Percentiles rank a stretch among this genome's conserved stretches.
These are phyloP conservation scores for Deilephila elpenor DNA, from an alignment of 2,888 invertebrate species.

Conservation along the genomic window DNA sequence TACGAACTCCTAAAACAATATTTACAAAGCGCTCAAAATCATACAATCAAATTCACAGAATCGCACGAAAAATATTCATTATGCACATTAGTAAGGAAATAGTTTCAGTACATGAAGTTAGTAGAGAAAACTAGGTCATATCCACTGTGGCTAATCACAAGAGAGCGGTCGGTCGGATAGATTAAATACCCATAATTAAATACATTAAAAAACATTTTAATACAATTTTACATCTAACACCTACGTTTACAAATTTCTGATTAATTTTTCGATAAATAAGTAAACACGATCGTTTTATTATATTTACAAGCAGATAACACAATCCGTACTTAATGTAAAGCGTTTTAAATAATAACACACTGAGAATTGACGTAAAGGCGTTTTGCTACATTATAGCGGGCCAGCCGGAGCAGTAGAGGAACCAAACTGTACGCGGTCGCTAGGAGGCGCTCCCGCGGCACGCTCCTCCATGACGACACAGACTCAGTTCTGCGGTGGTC, in stretches of 20 bases:
- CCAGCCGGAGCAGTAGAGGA: slow-evolving; percentile 63
- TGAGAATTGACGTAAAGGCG: slow-evolving; percentile 84
- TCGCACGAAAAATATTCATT: slow-evolving; percentile 59
- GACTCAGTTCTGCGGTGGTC: slow-evolving; percentile 75
- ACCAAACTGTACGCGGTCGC: slow-evolving; percentile 34
- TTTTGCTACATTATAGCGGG: slow-evolving; percentile 78
- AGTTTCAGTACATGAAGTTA: slow-evolving; percentile 63
- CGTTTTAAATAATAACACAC: slow-evolving; percentile 84
- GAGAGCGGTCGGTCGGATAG: slow-evolving; percentile 81
- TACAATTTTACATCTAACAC: slow-evolving; percentile 83
- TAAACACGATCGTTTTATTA: slow-evolving; percentile 78
- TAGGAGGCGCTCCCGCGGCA: slow-evolving; percentile 37
- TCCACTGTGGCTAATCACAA: slow-evolving; percentile 75
- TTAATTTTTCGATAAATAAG: slow-evolving; percentile 83
- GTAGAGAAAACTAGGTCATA: slow-evolving; percentile 69
- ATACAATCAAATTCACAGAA: slow-evolving; percentile 73
- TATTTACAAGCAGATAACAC: slow-evolving; percentile 84
- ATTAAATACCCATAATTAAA: slow-evolving; percentile 82
- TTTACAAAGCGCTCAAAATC: slow-evolving; percentile 80
- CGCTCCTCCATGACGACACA: slow-evolving; percentile 45
- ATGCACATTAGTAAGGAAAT: slow-evolving; percentile 61
- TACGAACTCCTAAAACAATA: slow-evolving; percentile 82
- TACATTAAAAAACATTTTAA: slow-evolving; percentile 81
- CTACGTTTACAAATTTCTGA: slow-evolving; percentile 81
- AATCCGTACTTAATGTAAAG: slow-evolving; percentile 80